Evolutionary conservation across 2,888 invertebrate species (phyloP).

Genomic region (Shargacucullia verbasci): DNA sequence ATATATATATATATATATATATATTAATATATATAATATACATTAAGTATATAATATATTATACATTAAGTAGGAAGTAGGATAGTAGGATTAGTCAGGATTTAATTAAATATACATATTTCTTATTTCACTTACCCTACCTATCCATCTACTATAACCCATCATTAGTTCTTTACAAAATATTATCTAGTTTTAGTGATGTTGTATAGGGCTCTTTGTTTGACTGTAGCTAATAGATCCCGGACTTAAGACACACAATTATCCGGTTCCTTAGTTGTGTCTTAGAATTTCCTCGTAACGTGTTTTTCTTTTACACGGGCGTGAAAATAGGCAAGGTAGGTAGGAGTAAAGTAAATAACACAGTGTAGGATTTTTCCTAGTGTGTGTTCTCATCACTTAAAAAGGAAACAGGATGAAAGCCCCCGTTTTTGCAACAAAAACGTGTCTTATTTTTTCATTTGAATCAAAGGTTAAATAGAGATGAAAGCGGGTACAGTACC

Average conservation of each 20-base stretch:
- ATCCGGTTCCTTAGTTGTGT: background rate
- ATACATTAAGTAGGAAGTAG: too few relatives aligned
- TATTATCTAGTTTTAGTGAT: too few relatives aligned
- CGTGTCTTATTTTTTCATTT: constrained; percentile 25
- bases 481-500: constrained; percentile 16
- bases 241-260: background rate
- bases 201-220: too few relatives aligned
- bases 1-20: too few relatives aligned
- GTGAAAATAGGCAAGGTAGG: constrained; percentile 7
- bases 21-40: too few relatives aligned
- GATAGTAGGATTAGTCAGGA: too few relatives aligned
- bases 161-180: too few relatives aligned
- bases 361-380: constrained; percentile 7
- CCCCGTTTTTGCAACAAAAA: constrained; percentile 15
- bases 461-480: constrained; percentile 24
- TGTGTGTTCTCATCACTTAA: constrained; percentile 36
- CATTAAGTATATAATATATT: too few relatives aligned
- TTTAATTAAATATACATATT: too few relatives aligned
- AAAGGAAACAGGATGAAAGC: constrained; percentile 28
- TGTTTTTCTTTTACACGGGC: background rate
- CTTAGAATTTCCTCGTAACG: background rate
- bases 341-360: constrained; percentile 16
- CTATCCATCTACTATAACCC: too few relatives aligned
- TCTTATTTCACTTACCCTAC: too few relatives aligned
- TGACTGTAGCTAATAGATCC: too few relatives aligned